Conservation (phyloP, 35 echinoderm and acorn worm species). For the Ophiothrix spiculata region DNA sequence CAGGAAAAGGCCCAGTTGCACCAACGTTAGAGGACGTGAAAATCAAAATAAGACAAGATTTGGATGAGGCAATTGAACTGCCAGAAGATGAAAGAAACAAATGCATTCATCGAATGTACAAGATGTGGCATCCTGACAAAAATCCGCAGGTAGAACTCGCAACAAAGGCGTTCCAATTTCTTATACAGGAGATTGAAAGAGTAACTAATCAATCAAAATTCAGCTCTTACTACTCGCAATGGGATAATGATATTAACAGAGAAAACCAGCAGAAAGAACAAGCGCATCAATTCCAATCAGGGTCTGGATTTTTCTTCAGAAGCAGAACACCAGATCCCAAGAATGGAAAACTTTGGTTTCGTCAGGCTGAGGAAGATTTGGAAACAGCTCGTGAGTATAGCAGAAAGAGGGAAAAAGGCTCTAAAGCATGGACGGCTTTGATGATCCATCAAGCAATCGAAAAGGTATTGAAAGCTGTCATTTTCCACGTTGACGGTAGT, state of each 20-base stretch:
- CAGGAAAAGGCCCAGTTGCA: too few relatives aligned
- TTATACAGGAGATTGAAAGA: conserved; percentile 17
- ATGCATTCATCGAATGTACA: conserved; percentile 11
- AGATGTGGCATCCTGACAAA: conserved; percentile 38
- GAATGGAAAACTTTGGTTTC: conserved; percentile 21
- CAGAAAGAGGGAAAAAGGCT: background rate
- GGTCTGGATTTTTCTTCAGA: conserved; percentile 14
- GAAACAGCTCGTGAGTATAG: background rate
- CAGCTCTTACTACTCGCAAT: background rate
- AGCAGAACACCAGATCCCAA: conserved; percentile 1
- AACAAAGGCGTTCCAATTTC: conserved; percentile 27
- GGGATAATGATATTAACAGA: background rate
- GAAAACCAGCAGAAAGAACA: conserved; percentile 4
- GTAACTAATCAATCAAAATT: background rate
- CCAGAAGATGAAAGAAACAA: background rate
- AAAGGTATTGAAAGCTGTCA: conserved; percentile 18
- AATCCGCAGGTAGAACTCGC: conserved; percentile 11
- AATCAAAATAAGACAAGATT: background rate
- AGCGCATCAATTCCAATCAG: too few relatives aligned
- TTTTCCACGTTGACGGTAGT: conserved; percentile 9
- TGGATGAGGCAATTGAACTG: conserved; percentile 20
- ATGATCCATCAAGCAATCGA: conserved; percentile 35
- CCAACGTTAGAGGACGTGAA: background rate
- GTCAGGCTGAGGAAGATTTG: conserved; percentile 27
- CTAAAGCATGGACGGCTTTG: conserved; percentile 20